phyloP scores from a whole-genome alignment of 2,797 vertebrate species.

The Scolopax rusticola region DNA sequence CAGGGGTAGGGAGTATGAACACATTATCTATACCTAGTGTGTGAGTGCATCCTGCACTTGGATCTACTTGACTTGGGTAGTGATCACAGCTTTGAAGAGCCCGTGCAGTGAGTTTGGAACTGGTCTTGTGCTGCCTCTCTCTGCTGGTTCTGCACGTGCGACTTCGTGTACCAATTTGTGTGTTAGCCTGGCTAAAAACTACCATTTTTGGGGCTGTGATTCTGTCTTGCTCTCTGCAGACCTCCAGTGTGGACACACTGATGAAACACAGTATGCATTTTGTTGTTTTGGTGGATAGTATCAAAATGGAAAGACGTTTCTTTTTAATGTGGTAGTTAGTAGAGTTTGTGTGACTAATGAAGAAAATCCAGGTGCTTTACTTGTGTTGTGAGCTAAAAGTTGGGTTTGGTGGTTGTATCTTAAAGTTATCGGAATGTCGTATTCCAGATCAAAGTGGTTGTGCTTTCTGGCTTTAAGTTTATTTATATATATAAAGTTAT shows the following conservation, averaged over 20 bases:
- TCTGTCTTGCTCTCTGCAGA: not conserved
- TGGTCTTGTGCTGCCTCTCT: not conserved
- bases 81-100: not conserved
- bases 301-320: not conserved
- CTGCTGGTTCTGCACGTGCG: fast-evolving
- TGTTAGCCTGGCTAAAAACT: not conserved
- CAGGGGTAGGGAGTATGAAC: not conserved
- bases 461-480: not conserved
- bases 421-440: not conserved
- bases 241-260: fast-evolving
- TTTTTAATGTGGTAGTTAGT: not conserved
- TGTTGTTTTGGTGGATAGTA: not conserved
- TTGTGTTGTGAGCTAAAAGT: fast-evolving
- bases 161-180: not conserved
- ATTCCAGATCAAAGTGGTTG: fast-evolving
- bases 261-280: fast-evolving
- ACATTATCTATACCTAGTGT: not conserved
- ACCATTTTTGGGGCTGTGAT: not conserved
- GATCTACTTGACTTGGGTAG: not conserved
- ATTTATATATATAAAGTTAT: not conserved
- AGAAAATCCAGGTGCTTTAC: not conserved
- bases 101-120: not conserved
- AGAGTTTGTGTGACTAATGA: not conserved
- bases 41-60: not conserved
- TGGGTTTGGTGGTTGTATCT: not conserved